Evolutionary conservation across 2,113 vertebrate genomes (phyloP).

Genomic region (Anthoscopus minutus): DNA sequence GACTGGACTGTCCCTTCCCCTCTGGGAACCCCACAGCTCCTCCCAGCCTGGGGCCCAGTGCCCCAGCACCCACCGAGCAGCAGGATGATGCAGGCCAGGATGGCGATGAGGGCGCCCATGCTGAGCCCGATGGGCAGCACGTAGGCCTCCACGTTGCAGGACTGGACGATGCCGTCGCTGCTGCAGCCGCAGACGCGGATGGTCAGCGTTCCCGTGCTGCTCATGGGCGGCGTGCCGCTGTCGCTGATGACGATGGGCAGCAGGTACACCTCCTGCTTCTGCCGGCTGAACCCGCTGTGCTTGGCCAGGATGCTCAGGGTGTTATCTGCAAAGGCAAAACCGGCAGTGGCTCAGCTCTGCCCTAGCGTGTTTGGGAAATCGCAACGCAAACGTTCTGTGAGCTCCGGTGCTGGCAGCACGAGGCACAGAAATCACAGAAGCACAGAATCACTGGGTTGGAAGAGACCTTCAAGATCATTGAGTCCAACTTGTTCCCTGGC

Average conservation of each 20-base stretch:
- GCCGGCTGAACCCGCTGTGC: constrained; percentile 90
- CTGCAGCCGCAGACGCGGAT: constrained; percentile 97
- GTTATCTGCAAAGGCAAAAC: constrained; percentile 80
- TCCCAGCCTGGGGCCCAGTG: no score
- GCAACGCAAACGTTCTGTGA: no score
- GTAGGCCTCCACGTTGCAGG: constrained; percentile 94
- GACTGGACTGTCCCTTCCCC: background rate
- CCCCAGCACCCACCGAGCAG: constrained; percentile 91
- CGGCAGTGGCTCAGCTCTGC: background rate
- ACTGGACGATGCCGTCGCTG: constrained; percentile 88
- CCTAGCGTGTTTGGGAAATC: no score
- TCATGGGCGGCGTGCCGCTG: constrained; percentile 91
- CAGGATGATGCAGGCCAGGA: constrained; percentile 94
- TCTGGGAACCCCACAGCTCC: background rate
- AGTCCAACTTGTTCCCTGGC: no score
- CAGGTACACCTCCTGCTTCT: constrained; percentile 96
- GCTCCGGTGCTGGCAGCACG: no score
- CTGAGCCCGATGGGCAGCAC: constrained; percentile 97
- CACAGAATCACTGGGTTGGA: no score
- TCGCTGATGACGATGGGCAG: constrained; percentile 94
- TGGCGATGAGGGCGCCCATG: constrained; percentile 97
- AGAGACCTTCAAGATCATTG: no score
- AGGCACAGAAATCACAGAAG: no score
- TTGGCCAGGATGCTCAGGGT: constrained; percentile 93
- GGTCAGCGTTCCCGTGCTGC: constrained; percentile 95